phyloP scores from a whole-genome alignment of 1,140 invertebrate species.

The Streblospio benedicti region DNA sequence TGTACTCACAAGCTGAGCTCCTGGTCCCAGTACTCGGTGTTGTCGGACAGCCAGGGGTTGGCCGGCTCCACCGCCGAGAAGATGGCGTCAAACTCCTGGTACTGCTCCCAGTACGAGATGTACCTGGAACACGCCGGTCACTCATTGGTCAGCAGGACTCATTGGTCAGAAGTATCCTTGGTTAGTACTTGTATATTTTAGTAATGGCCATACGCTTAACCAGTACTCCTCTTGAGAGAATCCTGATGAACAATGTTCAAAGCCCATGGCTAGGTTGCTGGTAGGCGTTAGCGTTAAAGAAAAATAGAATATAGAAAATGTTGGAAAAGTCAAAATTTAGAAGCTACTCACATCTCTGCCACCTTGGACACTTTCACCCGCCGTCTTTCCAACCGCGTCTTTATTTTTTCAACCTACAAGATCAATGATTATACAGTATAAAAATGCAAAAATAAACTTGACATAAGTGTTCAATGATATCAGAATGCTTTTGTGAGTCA shows the following conservation, averaged over 20 bases:
- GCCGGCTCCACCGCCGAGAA: conserved; percentile 55
- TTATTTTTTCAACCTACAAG: conserved; percentile 44
- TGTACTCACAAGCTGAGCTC: conserved; percentile 46
- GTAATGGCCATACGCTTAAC: too few relatives aligned
- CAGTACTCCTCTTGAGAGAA: too few relatives aligned
- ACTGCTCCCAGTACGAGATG: conserved; percentile 91
- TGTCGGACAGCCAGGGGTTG: conserved; percentile 96
- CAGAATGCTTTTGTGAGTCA: too few relatives aligned
- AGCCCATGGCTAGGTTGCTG: too few relatives aligned
- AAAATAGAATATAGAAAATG: too few relatives aligned
- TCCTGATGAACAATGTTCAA: too few relatives aligned
- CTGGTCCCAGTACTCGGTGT: conserved; percentile 87
- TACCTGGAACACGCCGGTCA: conserved; percentile 64
- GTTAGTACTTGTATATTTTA: too few relatives aligned
- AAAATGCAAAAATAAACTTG: not conserved
- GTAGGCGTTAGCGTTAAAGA: too few relatives aligned
- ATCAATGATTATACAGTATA: not conserved
- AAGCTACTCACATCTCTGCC: conserved; percentile 85
- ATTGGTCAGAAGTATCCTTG: too few relatives aligned
- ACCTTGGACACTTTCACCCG: conserved; percentile 96
- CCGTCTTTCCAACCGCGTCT: conserved; percentile 70
- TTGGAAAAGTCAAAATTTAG: too few relatives aligned
- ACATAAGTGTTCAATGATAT: too few relatives aligned
- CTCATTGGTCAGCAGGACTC: too few relatives aligned
- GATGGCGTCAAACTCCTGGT: conserved; percentile 70